These are phyloP conservation scores for Passer montanus DNA, from an alignment of 2,113 vertebrate genomes.

Conservation along the genomic window DNA sequence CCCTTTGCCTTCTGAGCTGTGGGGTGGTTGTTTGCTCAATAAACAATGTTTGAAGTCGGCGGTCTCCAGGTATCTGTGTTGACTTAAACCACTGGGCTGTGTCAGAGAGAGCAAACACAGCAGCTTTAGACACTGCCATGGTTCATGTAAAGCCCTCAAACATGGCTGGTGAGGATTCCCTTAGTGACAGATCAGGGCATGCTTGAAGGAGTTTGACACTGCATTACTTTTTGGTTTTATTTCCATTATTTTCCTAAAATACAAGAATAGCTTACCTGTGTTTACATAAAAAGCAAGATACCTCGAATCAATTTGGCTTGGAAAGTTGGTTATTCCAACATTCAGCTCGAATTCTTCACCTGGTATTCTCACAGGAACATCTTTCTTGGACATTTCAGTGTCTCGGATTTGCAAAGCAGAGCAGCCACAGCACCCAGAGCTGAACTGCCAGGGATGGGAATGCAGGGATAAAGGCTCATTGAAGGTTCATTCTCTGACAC, in stretches of 20 bases:
- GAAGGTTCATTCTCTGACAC: neutral
- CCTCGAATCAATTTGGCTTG: neutral
- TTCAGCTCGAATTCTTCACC: neutral
- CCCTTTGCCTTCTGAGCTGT: slow-evolving; percentile 15
- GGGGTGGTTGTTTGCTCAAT: slow-evolving; percentile 36
- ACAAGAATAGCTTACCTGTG: neutral
- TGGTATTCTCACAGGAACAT: neutral
- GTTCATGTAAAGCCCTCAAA: slow-evolving; percentile 24
- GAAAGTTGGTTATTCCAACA: neutral
- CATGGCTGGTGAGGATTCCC: slow-evolving; percentile 27
- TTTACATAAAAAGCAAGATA: neutral
- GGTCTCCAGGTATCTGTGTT: slow-evolving; percentile 51
- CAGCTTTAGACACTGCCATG: slow-evolving; percentile 8
- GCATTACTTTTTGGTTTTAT: neutral
- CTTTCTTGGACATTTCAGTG: neutral
- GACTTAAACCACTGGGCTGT: slow-evolving; percentile 58
- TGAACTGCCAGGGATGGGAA: neutral
- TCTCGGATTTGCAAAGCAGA: neutral
- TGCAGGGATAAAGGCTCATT: neutral
- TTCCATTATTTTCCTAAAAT: neutral
- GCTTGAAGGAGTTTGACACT: neutral
- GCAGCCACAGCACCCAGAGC: neutral
- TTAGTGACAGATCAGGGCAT: slow-evolving; percentile 7
- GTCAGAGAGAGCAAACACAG: slow-evolving; percentile 57
- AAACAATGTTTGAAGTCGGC: slow-evolving; percentile 29